phyloP scores from a whole-genome alignment of 2,113 vertebrate genomes.

The Ibidorhyncha struthersii region DNA sequence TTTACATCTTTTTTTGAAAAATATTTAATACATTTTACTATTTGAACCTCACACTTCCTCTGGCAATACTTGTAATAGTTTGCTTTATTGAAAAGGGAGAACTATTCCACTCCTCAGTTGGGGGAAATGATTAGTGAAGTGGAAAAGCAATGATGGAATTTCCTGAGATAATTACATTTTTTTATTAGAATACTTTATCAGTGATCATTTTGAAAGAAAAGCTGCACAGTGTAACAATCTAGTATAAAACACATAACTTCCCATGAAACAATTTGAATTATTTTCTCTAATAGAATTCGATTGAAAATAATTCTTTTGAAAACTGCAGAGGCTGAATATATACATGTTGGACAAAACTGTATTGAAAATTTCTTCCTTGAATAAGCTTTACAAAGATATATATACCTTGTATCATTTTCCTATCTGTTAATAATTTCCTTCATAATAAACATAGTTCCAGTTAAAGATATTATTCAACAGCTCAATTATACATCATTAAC shows the following conservation, averaged over 20 bases:
- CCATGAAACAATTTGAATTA: neutral
- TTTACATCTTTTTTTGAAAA: neutral
- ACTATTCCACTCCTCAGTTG: neutral
- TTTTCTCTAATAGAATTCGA: neutral
- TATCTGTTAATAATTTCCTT: neutral
- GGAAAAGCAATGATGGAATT: conserved; percentile 45
- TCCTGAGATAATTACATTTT: conserved; percentile 34
- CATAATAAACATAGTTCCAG: neutral
- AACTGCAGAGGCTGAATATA: neutral
- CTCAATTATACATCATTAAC: neutral
- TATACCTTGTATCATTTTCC: neutral
- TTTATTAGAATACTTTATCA: conserved; percentile 21
- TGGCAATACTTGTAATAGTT: neutral
- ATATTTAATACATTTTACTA: neutral
- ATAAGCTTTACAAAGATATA: neutral
- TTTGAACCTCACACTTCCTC: conserved; percentile 2
- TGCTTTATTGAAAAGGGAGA: conserved; percentile 23
- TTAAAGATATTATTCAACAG: neutral
- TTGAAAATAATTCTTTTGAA: neutral
- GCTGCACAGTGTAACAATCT: neutral
- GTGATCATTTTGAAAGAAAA: conserved; percentile 28
- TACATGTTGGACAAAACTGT: neutral
- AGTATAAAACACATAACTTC: neutral
- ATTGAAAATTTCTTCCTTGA: neutral
- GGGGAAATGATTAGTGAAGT: neutral